These are phyloP conservation scores for Brachyptera risi DNA, from an alignment of 2,888 invertebrate species.

Conservation along the genomic window DNA sequence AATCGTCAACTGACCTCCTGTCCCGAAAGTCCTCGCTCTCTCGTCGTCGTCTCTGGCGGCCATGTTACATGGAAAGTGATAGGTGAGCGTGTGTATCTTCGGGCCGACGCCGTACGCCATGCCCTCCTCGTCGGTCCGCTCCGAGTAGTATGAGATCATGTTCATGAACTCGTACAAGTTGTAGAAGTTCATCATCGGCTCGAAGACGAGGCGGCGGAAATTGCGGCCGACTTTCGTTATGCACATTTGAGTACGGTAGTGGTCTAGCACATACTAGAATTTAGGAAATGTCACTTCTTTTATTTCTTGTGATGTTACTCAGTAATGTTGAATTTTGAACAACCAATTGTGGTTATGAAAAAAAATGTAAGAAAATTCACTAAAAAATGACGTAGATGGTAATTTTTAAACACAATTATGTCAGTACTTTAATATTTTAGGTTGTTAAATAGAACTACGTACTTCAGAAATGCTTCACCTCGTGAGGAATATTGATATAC, in stretches of 20 bases:
- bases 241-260: slow-evolving; percentile 66
- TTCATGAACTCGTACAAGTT: slow-evolving; percentile 82
- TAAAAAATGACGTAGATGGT: neutral
- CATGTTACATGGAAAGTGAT: slow-evolving; percentile 73
- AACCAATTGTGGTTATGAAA: too few relatives aligned
- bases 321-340: too few relatives aligned
- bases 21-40: slow-evolving; percentile 65
- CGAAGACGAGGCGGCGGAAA: slow-evolving; percentile 62
- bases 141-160: slow-evolving; percentile 70
- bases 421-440: too few relatives aligned
- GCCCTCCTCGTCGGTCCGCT: slow-evolving; percentile 44
- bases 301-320: too few relatives aligned
- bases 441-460: too few relatives aligned
- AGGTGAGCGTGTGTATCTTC: slow-evolving; percentile 57
- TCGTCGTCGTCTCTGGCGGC: slow-evolving; percentile 58
- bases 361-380: neutral
- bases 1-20: slow-evolving; percentile 59
- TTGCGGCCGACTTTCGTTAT: slow-evolving; percentile 62
- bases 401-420: too few relatives aligned
- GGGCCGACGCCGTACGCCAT: slow-evolving; percentile 41
- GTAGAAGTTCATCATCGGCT: slow-evolving; percentile 72
- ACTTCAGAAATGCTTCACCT: too few relatives aligned
- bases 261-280: slow-evolving; percentile 65
- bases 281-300: slow-evolving; percentile 36
- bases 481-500: too few relatives aligned